Conservation (phyloP, 2,113 vertebrate species). For the Labeo rohita region DNA sequence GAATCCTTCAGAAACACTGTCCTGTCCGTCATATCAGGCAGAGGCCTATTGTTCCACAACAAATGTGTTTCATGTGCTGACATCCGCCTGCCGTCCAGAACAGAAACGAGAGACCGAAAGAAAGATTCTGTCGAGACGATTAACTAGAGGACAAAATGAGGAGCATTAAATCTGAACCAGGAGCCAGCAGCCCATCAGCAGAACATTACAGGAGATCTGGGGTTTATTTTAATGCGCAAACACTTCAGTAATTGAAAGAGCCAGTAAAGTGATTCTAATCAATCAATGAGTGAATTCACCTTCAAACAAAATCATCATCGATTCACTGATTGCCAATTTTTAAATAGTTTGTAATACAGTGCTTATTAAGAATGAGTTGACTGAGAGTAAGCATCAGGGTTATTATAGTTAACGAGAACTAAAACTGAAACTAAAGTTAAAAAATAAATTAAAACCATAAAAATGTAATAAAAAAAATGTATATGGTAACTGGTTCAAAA, state of each 20-base stretch:
- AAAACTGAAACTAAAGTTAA: no score
- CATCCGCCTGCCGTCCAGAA: no score
- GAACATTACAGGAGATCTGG: not conserved
- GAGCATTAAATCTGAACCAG: slow-evolving; percentile 42
- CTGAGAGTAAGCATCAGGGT: not conserved
- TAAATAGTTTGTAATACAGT: not conserved
- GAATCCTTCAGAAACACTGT: slow-evolving; percentile 12
- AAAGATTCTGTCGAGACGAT: slow-evolving; percentile 49
- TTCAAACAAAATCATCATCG: not conserved
- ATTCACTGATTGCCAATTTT: not conserved
- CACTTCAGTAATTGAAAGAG: not conserved
- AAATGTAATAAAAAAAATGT: no score
- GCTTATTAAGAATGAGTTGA: no score
- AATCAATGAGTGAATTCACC: not conserved
- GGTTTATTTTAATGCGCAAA: slow-evolving; percentile 30
- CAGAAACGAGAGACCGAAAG: slow-evolving; percentile 26
- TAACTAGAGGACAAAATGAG: slow-evolving; percentile 42
- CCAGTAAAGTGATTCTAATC: not conserved
- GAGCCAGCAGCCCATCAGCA: slow-evolving; percentile 37
- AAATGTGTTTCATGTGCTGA: slow-evolving; percentile 57
- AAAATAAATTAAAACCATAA: no score
- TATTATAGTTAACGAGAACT: no score
- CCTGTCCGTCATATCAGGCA: slow-evolving; percentile 2
- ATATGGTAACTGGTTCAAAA: no score
- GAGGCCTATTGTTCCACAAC: slow-evolving; percentile 63